Conservation (phyloP, 2,113 vertebrate genomes). For the Diphyllodes magnificus region DNA sequence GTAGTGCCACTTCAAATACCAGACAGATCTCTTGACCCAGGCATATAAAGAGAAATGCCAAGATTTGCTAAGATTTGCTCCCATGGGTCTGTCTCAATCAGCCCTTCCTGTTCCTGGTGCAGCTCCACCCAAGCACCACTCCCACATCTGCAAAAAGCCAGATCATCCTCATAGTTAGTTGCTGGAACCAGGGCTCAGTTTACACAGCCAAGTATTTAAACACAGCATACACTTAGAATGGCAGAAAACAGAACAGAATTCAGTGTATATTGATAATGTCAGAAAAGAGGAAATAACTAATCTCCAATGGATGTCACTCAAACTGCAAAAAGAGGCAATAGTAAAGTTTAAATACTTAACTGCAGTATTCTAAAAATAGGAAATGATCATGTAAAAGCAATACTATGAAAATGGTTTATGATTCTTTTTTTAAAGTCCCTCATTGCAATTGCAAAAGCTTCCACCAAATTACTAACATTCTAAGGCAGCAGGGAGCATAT, state of each 20-base stretch:
- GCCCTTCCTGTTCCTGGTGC: not conserved
- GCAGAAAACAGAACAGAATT: not conserved
- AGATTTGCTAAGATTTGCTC: not conserved
- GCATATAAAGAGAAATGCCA: not conserved
- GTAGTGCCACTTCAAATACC: not conserved
- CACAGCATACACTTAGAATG: not conserved
- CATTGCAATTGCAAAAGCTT: not conserved
- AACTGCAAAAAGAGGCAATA: not conserved
- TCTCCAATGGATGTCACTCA: not conserved
- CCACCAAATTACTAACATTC: not conserved
- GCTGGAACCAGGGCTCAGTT: not conserved
- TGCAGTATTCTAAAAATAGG: not conserved
- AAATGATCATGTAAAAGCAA: not conserved
- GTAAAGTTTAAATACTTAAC: not conserved
- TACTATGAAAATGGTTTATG: not conserved
- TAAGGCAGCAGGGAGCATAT: not conserved
- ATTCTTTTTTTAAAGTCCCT: not conserved
- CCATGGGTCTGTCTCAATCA: not conserved
- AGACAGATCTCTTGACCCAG: not conserved
- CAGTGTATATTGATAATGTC: not conserved
- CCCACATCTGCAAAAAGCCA: slow-evolving; percentile 10
- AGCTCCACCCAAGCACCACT: slow-evolving; percentile 15
- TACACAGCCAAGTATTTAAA: not conserved
- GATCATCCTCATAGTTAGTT: not conserved
- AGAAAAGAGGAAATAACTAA: not conserved